These are phyloP conservation scores for Propsilocerus akamusi DNA, from an alignment of 1,140 invertebrate species.

Conservation along the genomic window DNA sequence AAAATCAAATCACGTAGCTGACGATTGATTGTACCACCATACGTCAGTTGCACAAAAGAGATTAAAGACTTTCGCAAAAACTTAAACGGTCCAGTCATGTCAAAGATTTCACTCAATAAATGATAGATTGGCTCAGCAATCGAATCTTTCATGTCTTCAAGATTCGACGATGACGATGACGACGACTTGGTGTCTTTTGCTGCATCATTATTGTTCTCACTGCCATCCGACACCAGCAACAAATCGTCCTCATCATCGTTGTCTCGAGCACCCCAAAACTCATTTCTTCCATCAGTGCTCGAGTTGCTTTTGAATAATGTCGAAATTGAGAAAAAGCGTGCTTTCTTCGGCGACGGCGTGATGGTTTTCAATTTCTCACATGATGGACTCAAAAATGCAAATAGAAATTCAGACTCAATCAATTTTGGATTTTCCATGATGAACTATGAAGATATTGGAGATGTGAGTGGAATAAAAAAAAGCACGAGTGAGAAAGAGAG, in stretches of 20 bases:
- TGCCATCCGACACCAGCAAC: constrained; percentile 43
- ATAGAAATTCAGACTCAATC: constrained; percentile 74
- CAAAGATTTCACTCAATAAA: constrained; percentile 73
- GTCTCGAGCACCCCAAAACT: constrained; percentile 16
- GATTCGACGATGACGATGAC: constrained; percentile 26
- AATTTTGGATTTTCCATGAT: constrained; percentile 69
- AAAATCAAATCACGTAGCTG: constrained; percentile 15
- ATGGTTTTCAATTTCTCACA: constrained; percentile 71
- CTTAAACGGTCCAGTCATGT: constrained; percentile 70
- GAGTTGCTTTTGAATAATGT: constrained; percentile 67
- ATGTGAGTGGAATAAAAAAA: too few species aligned
- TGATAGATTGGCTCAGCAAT: constrained; percentile 77
- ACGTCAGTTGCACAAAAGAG: constrained; percentile 81
- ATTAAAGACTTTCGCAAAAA: constrained; percentile 75
- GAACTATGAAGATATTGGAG: too few species aligned
- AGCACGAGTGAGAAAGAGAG: background rate
- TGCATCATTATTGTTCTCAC: constrained; percentile 18
- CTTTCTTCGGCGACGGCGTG: constrained; percentile 56
- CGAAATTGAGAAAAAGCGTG: constrained; percentile 56
- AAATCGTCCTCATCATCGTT: constrained; percentile 51
- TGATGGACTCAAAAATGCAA: constrained; percentile 74
- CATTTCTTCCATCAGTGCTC: constrained; percentile 13
- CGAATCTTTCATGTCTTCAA: constrained; percentile 50
- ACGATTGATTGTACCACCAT: constrained; percentile 78
- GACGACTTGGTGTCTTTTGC: constrained; percentile 23